These are phyloP conservation scores for Atta colombica DNA, from an alignment of 1,140 invertebrate genomes.

Conservation along the genomic window DNA sequence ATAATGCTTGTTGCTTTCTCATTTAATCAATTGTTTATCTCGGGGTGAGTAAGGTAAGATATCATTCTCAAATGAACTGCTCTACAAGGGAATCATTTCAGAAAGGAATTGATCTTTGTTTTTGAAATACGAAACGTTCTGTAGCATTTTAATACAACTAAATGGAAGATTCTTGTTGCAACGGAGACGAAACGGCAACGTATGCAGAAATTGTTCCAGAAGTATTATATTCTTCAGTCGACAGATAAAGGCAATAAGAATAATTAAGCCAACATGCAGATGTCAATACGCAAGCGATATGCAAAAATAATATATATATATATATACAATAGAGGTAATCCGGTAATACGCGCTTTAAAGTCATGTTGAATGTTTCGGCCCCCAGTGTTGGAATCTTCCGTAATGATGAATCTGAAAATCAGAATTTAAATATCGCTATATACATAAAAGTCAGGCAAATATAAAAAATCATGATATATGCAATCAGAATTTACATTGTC, in stretches of 20 bases:
- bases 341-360: background rate
- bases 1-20: background rate
- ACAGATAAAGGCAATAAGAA: background rate
- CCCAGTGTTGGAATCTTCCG: background rate
- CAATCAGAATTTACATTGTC: constrained; percentile 23
- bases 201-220: background rate
- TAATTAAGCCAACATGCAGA: background rate
- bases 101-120: background rate
- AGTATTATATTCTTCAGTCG: background rate
- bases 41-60: background rate
- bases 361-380: background rate
- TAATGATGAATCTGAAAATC: background rate
- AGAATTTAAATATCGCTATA: background rate
- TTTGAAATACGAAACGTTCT: background rate
- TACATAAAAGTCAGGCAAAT: background rate
- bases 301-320: background rate
- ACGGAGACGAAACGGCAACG: background rate
- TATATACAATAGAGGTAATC: background rate
- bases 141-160: background rate
- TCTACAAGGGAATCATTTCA: background rate
- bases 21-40: background rate
- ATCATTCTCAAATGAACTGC: background rate
- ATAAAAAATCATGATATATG: background rate
- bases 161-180: background rate
- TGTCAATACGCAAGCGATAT: background rate